These are phyloP conservation scores for Goniozus legneri DNA, from an alignment of 1,140 invertebrate species.

Conservation along the genomic window DNA sequence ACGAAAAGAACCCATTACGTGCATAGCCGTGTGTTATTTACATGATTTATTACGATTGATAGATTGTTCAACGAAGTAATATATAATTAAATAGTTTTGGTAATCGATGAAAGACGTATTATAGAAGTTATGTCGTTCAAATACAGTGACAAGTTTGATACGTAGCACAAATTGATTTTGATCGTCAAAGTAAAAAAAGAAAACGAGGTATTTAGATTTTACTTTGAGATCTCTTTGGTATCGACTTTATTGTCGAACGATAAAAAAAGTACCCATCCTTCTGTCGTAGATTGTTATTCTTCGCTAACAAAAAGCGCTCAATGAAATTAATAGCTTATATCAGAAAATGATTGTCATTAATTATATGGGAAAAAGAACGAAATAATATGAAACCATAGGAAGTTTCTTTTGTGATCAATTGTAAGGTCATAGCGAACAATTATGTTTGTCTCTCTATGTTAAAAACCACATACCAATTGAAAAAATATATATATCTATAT, in stretches of 20 bases:
- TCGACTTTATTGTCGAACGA: conserved; percentile 5
- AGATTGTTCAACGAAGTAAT: too few species aligned
- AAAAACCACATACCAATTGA: conserved; percentile 24
- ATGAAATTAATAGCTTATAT: conserved; percentile 20
- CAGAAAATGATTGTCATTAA: conserved; percentile 17
- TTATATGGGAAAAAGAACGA: conserved; percentile 17
- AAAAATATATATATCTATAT: conserved; percentile 28
- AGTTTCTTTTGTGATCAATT: conserved; percentile 12
- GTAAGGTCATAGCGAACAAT: conserved; percentile 16
- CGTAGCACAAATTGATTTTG: too few species aligned
- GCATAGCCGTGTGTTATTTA: too few species aligned
- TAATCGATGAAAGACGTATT: too few species aligned
- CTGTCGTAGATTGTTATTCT: neutral
- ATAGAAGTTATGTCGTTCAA: too few species aligned
- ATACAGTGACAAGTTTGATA: too few species aligned
- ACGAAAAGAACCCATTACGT: too few species aligned
- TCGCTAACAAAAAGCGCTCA: conserved; percentile 14
- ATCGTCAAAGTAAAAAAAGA: too few species aligned
- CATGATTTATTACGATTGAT: too few species aligned
- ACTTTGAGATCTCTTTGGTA: conserved; percentile 15
- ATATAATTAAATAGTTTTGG: too few species aligned
- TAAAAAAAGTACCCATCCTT: conserved; percentile 4
- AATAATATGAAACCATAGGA: too few species aligned
- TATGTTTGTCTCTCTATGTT: conserved; percentile 27
- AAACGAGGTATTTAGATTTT: too few species aligned